phyloP scores from a whole-genome alignment of 2,888 invertebrate species.

The Macrophya annulata region DNA sequence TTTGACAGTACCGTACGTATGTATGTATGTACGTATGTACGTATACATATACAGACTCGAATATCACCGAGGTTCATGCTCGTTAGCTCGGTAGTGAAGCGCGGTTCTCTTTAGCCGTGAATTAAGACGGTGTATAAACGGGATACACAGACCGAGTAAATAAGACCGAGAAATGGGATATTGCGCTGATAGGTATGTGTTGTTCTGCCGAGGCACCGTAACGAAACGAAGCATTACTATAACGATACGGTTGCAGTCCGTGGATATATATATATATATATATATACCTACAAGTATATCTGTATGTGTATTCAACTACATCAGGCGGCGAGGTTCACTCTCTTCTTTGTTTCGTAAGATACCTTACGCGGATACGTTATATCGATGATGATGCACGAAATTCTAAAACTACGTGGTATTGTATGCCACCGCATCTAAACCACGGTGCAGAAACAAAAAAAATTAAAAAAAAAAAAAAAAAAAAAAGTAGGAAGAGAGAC shows the following conservation, averaged over 20 bases:
- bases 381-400: not conserved
- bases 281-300: not conserved
- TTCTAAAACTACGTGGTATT: not conserved
- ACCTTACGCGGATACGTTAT: not conserved
- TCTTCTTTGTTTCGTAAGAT: slow-evolving; percentile 33
- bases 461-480: not conserved
- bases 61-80: slow-evolving; percentile 20
- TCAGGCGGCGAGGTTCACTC: not conserved
- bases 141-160: slow-evolving; percentile 1
- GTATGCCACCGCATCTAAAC: slow-evolving; percentile 15
- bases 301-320: not conserved
- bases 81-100: not conserved
- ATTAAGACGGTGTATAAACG: slow-evolving; percentile 22
- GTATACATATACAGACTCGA: not conserved
- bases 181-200: not conserved
- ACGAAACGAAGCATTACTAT: not conserved
- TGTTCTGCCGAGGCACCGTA: not conserved
- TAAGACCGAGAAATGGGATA: slow-evolving; percentile 23
- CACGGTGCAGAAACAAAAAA: not conserved
- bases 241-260: slow-evolving; percentile 7
- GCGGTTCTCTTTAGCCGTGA: slow-evolving; percentile 15
- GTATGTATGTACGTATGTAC: not conserved
- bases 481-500: not conserved
- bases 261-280: not conserved
- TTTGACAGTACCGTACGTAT: slow-evolving; percentile 6